A percentile compares a stretch with the other conserved stretches of the same genome.
Evolutionary conservation across 2,888 invertebrate genomes (phyloP).

Genomic region (Archips crataeganus): DNA sequence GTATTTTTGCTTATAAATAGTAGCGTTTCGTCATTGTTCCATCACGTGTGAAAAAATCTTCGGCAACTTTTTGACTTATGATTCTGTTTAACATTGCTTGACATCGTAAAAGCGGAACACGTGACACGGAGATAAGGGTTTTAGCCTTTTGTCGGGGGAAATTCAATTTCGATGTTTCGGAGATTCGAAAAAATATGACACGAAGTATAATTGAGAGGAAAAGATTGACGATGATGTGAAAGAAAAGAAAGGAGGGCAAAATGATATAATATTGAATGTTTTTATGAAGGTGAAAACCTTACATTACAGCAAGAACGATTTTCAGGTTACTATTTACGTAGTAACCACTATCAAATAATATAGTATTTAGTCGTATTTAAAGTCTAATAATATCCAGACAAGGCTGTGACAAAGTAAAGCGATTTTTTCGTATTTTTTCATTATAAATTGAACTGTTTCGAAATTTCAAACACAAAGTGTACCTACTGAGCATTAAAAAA

Average conservation of each 20-base stretch:
- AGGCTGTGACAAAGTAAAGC: too few species aligned
- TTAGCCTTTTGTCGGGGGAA: conserved; percentile 17
- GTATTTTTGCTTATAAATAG: too few species aligned
- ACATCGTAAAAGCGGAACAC: conserved; percentile 22
- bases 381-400: too few species aligned
- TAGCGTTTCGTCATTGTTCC: neutral
- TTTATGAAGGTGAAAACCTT: neutral
- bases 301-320: neutral
- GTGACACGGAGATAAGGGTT: conserved; percentile 22
- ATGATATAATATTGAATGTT: neutral
- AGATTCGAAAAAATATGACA: conserved; percentile 12
- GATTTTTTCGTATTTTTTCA: too few species aligned
- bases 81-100: conserved; percentile 24
- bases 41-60: neutral
- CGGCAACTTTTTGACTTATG: conserved; percentile 18
- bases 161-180: conserved; percentile 19
- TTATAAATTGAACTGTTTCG: too few species aligned
- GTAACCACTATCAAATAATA: too few species aligned
- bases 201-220: conserved; percentile 23
- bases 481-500: too few species aligned
- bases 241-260: neutral
- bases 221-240: conserved; percentile 17
- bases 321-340: too few species aligned
- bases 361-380: too few species aligned
- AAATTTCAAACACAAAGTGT: too few species aligned